A percentile compares a stretch with the other conserved stretches of the same genome.
phyloP scores from a whole-genome alignment of 1,140 invertebrate species.

The Ptiloglossa arizonensis region DNA sequence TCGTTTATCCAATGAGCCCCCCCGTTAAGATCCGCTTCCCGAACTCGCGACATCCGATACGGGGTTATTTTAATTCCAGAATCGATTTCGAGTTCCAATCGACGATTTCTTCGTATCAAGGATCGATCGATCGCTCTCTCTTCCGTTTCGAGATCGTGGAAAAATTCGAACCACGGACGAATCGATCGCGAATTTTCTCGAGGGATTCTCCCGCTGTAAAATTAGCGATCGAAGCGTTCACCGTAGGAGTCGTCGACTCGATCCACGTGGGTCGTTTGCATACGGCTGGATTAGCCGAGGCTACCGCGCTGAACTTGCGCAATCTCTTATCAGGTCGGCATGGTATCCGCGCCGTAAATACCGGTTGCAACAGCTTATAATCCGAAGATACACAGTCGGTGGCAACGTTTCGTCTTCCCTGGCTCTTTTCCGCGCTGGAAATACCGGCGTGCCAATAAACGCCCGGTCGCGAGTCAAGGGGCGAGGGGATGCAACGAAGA shows the following conservation, averaged over 20 bases:
- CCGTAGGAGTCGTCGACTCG: not conserved
- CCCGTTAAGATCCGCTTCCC: conserved; percentile 37
- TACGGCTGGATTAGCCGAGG: conserved; percentile 37
- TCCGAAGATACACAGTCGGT: conserved; percentile 58
- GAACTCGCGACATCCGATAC: conserved; percentile 11
- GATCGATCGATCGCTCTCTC: too few relatives aligned
- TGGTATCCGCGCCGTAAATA: conserved; percentile 58
- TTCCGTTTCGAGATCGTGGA: too few relatives aligned
- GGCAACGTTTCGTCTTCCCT: conserved; percentile 7
- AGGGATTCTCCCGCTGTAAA: not conserved
- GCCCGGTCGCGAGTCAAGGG: not conserved
- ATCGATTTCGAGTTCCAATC: too few relatives aligned
- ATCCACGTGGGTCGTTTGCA: conserved; percentile 59
- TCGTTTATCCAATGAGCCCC: conserved; percentile 35
- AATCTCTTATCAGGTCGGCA: conserved; percentile 59
- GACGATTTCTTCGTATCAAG: too few relatives aligned
- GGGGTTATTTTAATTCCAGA: too few relatives aligned
- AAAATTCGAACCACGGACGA: too few relatives aligned
- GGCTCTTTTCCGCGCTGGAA: not conserved
- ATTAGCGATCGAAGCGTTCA: not conserved
- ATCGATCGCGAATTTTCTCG: too few relatives aligned
- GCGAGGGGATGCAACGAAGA: not conserved
- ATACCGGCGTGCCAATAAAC: conserved; percentile 6
- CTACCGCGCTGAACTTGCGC: conserved; percentile 61
- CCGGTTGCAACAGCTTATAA: conserved; percentile 66